Evolutionary conservation across 2,888 invertebrate genomes (phyloP).

Genomic region (Sinodicranocentrus sp.): DNA sequence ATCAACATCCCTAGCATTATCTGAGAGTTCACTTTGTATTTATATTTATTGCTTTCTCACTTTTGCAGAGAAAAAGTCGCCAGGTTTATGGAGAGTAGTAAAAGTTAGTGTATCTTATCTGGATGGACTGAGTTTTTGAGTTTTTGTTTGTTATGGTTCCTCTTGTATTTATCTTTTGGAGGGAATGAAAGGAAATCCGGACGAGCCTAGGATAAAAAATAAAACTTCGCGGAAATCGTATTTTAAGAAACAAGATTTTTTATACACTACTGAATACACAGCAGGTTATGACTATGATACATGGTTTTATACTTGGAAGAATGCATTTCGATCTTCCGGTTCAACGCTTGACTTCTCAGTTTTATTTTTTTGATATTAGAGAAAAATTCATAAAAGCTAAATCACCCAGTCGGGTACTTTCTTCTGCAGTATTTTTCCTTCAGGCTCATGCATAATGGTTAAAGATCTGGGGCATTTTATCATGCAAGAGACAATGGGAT

Average conservation of each 20-base stretch:
- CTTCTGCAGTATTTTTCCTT: slow-evolving; percentile 11
- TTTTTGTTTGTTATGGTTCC: slow-evolving; percentile 28
- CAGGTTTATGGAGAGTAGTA: not conserved
- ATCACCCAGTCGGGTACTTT: not conserved
- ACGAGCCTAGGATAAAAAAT: not conserved
- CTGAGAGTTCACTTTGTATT: not conserved
- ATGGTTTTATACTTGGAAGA: too few species aligned
- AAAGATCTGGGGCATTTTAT: not conserved
- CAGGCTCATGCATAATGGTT: not conserved
- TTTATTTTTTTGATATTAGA: too few species aligned
- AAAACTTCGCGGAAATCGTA: slow-evolving; percentile 13
- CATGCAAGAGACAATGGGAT: too few species aligned
- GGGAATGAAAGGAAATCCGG: slow-evolving; percentile 30
- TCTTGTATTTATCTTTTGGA: slow-evolving; percentile 1
- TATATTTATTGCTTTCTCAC: slow-evolving; percentile 4
- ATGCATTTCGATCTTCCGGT: too few species aligned
- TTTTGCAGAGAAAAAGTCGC: not conserved
- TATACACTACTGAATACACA: not conserved
- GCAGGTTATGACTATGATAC: too few species aligned
- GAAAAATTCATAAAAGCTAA: too few species aligned
- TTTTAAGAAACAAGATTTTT: slow-evolving; percentile 9
- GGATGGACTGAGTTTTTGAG: not conserved
- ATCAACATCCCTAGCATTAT: not conserved
- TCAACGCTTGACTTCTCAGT: too few species aligned
- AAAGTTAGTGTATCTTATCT: too few species aligned